phyloP scores from a whole-genome alignment of 2,888 invertebrate genomes.

The Micropterix aruncella region DNA sequence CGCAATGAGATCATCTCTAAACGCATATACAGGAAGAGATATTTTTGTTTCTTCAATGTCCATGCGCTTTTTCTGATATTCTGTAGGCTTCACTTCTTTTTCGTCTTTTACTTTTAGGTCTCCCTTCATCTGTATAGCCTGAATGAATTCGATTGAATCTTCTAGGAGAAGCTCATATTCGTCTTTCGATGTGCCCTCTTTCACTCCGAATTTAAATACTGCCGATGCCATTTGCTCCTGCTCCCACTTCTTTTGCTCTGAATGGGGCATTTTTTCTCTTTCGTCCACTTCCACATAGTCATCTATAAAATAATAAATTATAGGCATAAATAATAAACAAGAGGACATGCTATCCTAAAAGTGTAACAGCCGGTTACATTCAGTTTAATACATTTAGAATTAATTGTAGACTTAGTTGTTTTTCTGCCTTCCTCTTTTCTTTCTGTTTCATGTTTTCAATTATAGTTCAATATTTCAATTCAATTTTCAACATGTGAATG shows the following conservation, averaged over 20 bases:
- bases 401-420: too few species aligned
- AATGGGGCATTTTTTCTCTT: slow-evolving; percentile 67
- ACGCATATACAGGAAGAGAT: slow-evolving; percentile 90
- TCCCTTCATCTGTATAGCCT: slow-evolving; percentile 71
- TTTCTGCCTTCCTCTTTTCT: too few species aligned
- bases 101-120: slow-evolving; percentile 42
- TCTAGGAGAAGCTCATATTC: slow-evolving; percentile 90
- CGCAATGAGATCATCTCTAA: slow-evolving; percentile 73
- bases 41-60: slow-evolving; percentile 83
- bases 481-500: too few species aligned
- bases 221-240: slow-evolving; percentile 92
- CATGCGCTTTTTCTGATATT: slow-evolving; percentile 52
- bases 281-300: slow-evolving; percentile 79
- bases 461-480: too few species aligned
- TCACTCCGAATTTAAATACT: slow-evolving; percentile 85
- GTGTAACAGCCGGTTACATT: background rate
- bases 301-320: slow-evolving; percentile 27
- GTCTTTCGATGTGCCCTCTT: slow-evolving; percentile 58
- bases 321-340: too few species aligned
- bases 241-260: slow-evolving; percentile 92
- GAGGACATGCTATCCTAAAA: background rate
- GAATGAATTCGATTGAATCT: slow-evolving; percentile 96
- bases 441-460: too few species aligned
- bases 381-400: too few species aligned
- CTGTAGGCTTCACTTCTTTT: slow-evolving; percentile 46